These are phyloP conservation scores for Cinara cedri DNA, from an alignment of 2,888 invertebrate genomes.

Conservation along the genomic window DNA sequence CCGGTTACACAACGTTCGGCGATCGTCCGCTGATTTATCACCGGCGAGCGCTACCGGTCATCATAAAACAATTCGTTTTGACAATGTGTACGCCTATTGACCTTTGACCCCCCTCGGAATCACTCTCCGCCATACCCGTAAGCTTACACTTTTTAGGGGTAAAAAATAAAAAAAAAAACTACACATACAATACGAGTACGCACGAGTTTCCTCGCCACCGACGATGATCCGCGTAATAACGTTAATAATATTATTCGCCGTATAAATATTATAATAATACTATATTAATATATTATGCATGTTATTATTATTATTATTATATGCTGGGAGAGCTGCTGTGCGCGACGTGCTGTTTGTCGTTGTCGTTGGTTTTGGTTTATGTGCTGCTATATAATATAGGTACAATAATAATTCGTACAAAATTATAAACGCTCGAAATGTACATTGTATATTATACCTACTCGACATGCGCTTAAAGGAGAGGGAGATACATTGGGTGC, in stretches of 20 bases:
- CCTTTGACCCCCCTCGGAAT: conserved; percentile 3
- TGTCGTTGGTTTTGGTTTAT: too few species aligned
- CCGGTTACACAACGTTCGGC: not conserved
- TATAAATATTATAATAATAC: too few species aligned
- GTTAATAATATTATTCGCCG: not conserved
- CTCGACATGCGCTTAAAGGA: too few species aligned
- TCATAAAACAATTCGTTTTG: conserved; percentile 52
- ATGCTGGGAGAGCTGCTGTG: conserved; percentile 12
- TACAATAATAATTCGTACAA: too few species aligned
- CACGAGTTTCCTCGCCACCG: not conserved
- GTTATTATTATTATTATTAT: too few species aligned
- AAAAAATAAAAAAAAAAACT: not conserved
- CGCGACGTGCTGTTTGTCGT: conserved; percentile 32
- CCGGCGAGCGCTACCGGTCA: conserved; percentile 19
- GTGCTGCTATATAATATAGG: too few species aligned
- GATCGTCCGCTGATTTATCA: conserved; percentile 51
- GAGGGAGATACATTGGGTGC: too few species aligned
- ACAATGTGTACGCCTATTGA: conserved; percentile 49
- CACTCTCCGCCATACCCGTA: too few species aligned
- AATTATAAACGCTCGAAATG: too few species aligned
- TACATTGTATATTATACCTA: too few species aligned
- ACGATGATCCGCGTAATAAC: not conserved
- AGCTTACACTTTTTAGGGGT: too few species aligned
- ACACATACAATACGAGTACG: not conserved
- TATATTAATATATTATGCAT: not conserved